A percentile compares a stretch with the other conserved stretches of the same genome.
Conservation (phyloP, 2,113 vertebrate species). For the Oryzias javanicus region DNA sequence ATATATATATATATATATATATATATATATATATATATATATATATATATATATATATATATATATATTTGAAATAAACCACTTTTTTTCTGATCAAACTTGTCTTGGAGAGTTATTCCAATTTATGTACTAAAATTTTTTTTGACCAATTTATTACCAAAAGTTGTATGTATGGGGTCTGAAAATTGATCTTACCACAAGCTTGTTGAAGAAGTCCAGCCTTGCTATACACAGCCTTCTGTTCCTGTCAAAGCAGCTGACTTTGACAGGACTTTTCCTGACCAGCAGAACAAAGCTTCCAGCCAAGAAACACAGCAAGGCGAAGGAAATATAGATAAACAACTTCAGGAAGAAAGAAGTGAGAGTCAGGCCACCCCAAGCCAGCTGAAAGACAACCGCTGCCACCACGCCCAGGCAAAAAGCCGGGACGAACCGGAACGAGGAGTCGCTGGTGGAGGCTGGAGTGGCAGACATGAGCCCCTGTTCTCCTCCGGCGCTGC, state of each 20-base stretch:
- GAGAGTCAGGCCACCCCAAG: conserved; percentile 73
- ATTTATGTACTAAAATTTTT: too few species aligned
- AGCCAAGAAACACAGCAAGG: conserved; percentile 75
- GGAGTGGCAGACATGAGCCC: conserved; percentile 61
- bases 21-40: too few species aligned
- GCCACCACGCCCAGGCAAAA: conserved; percentile 72
- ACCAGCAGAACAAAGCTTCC: conserved; percentile 74
- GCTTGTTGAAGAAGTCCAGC: conserved; percentile 69
- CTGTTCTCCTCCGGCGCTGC: conserved; percentile 48
- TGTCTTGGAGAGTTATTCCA: too few species aligned
- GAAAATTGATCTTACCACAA: conserved; percentile 69
- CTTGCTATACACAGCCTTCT: conserved; percentile 51
- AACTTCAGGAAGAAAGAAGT: conserved; percentile 79
- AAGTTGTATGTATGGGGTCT: background rate
- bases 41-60: too few species aligned
- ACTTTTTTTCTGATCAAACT: too few species aligned
- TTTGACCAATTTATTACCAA: background rate
- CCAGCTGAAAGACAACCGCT: conserved; percentile 73
- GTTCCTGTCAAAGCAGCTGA: conserved; percentile 64
- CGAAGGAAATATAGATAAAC: conserved; percentile 78
- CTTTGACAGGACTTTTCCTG: conserved; percentile 73
- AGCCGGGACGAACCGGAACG: conserved; percentile 68
- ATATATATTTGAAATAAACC: too few species aligned
- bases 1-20: too few species aligned
- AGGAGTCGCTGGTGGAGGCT: conserved; percentile 38